Evolutionary conservation across 2,888 invertebrate genomes (phyloP), one percentile per base, ranked within the genome.

Genomic region (Tenthredo notha): DNA sequence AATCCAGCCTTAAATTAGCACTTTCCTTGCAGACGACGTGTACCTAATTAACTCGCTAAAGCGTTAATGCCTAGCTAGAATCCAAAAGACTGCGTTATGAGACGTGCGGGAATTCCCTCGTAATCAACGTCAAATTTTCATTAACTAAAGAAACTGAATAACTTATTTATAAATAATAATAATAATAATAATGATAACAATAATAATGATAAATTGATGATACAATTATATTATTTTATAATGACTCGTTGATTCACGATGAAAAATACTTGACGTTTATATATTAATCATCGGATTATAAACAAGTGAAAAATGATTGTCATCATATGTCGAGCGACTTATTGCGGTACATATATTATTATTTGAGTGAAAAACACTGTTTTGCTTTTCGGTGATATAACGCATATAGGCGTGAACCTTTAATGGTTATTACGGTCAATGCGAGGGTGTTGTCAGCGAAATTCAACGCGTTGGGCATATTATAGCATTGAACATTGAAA

Each of bases 21-120:
- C 86, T 82, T 86, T 86, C 84, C 85, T 80, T 84, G 18, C 15
- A 43, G 18, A 43, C 50, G 78, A 65, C 80, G 70, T 75, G 40
- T 86, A 86, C 88, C 90, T 89, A 89, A 90, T 89, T 88, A 87
- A 43, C 87, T 87, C 87, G 86, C 82, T 77, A 86, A 87, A 80
- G 67, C 67, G 47, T 29, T 65, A 85, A 84, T 84, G 65, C 85
- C 85, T 75, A 18, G 25, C 87, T 61, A 65, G 78, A 77, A 85
- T 85, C 74, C 77, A 72, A 74, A 74, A 74, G 43, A 74, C 43
- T 74, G 4, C 43, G n/a, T 43, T 74, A 74, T 74, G 72, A 43
- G 72, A 43, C 70, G 5, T 21, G n/a, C 40, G 25, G 21, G 72
- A 43, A 37, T 74, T 25, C 10, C 21, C 43, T 3, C 15, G 33